Conservation (phyloP, 2,113 vertebrate genomes). For the Gasterosteus nipponicus region DNA sequence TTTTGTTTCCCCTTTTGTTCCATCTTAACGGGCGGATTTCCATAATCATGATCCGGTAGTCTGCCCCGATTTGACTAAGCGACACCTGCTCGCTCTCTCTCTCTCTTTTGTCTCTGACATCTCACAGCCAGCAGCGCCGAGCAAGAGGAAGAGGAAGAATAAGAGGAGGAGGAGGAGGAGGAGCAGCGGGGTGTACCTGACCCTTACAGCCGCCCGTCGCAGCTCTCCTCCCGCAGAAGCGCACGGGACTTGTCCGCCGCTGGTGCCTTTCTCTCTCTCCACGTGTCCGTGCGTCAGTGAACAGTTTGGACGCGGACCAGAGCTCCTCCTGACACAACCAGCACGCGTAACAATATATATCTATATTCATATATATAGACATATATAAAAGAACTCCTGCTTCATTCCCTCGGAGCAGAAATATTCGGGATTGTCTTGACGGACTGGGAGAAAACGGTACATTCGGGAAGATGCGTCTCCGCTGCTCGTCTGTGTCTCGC, state of each 20-base stretch:
- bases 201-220: conserved; percentile 58
- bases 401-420: background rate
- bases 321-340: background rate
- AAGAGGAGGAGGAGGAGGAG: conserved; percentile 34
- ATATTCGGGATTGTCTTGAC: conserved; percentile 8
- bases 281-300: too few relatives aligned
- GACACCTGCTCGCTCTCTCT: conserved; percentile 60
- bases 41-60: conserved; percentile 24
- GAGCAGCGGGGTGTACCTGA: conserved; percentile 59
- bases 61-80: conserved; percentile 35
- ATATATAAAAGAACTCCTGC: conserved; percentile 1
- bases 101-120: conserved; percentile 69
- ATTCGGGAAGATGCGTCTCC: conserved; percentile 81
- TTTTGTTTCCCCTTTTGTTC: conserved; percentile 9
- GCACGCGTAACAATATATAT: too few relatives aligned
- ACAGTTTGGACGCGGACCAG: conserved; percentile 27
- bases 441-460: background rate
- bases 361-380: background rate
- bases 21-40: conserved; percentile 2
- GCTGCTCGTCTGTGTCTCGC: conserved; percentile 77
- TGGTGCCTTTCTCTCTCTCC: conserved; percentile 7
- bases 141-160: conserved; percentile 13
- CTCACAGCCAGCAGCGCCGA: conserved; percentile 22
- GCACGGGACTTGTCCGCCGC: conserved; percentile 13
- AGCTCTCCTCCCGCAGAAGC: conserved; percentile 47